phyloP scores from a whole-genome alignment of 2,797 vertebrate genomes.

The Sardinella longiceps region DNA sequence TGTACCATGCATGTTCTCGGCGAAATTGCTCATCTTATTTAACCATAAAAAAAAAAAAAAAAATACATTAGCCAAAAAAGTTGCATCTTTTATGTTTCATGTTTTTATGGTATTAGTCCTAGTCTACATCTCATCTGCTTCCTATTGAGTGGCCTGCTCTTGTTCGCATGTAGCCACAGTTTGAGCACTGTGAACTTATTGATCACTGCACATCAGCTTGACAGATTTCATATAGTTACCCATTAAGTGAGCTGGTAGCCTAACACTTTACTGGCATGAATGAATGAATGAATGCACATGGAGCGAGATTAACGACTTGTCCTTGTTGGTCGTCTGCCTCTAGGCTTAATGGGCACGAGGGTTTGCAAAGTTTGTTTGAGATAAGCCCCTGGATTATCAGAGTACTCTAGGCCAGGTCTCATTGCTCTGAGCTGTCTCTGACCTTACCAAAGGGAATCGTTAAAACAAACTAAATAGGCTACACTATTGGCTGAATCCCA shows the following conservation, averaged over 20 bases:
- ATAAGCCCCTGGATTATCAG: constrained; percentile 1
- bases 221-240: not conserved
- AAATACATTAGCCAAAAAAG: too few relatives aligned
- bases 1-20: too few relatives aligned
- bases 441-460: not conserved
- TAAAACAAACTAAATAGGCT: not conserved
- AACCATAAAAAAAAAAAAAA: too few relatives aligned
- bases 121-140: not conserved
- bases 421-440: not conserved
- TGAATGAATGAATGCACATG: not conserved
- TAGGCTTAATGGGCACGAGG: not conserved
- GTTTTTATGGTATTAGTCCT: not conserved
- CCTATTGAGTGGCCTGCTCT: not conserved
- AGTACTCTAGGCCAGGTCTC: not conserved
- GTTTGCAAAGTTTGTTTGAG: constrained; percentile 20
- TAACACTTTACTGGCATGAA: not conserved
- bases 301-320: not conserved
- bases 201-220: not conserved
- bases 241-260: not conserved
- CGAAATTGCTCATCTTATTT: too few relatives aligned
- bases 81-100: too few relatives aligned
- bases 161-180: not conserved
- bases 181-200: not conserved
- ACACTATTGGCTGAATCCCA: too few relatives aligned
- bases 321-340: not conserved